Percentiles rank a stretch among this genome's conserved stretches.
Evolutionary conservation across 2,113 vertebrate species (phyloP).

Genomic region (Excalfactoria chinensis): DNA sequence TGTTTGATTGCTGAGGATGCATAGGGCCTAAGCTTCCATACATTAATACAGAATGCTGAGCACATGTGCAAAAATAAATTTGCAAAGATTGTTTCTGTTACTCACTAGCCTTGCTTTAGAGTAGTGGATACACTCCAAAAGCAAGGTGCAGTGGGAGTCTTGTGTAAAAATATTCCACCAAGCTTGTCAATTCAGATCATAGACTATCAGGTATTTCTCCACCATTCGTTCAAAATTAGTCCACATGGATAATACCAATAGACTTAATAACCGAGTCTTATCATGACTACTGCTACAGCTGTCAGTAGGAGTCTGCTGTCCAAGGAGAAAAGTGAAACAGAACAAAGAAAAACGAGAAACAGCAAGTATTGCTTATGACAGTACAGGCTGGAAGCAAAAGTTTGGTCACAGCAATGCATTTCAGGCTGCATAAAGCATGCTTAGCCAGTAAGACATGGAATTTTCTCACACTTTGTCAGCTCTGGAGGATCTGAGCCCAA

Average conservation of each 20-base stretch:
- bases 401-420: not conserved
- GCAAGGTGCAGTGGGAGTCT: fast-evolving
- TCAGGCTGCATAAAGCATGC: not conserved
- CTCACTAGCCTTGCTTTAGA: not conserved
- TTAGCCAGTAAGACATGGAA: not conserved
- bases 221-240: not conserved
- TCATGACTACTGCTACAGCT: not conserved
- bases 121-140: not conserved
- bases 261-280: not conserved
- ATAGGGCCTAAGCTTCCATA: not conserved
- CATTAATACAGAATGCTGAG: not conserved
- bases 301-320: not conserved
- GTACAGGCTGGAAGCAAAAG: not conserved
- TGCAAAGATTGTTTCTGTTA: not conserved
- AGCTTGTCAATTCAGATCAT: not conserved
- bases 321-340: not conserved
- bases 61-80: not conserved
- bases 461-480: not conserved
- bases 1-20: not conserved
- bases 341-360: not conserved
- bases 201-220: not conserved
- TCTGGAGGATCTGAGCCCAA: not conserved
- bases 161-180: not conserved
- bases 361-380: not conserved
- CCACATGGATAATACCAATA: not conserved